Evolutionary conservation across 2,797 vertebrate species (phyloP), one percentile per base, ranked within the genome.

Genomic region (Leptatherina wallacei): DNA sequence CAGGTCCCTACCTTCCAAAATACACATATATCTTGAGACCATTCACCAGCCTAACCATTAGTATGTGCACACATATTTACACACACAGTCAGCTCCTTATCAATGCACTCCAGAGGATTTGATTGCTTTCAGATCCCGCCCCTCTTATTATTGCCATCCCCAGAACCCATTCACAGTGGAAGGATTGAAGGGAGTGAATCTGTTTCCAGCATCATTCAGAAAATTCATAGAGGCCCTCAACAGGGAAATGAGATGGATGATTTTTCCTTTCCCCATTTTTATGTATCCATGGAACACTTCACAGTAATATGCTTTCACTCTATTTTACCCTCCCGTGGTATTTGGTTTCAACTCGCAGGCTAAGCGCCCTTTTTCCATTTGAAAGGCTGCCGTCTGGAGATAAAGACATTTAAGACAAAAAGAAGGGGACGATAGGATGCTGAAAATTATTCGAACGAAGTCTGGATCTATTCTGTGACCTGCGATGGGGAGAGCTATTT

Each of bases 51-150:
- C 65, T 72, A 63, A 69, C 40, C 24, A 13, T 69, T 57, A 66
- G 35, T 27, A 9, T 20, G 20, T 24, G 65, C 44, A 61, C 63
- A 68, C 56, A 63, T 30, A 62, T 70, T 57, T 66, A 65, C 20
- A 55, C 75, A 56, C 69, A 57, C 38, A 81, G 27, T 38, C 49
- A 61, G 61, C 78, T 90, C 69, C 91, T 94, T 94, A 94, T 94
- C 93, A 92, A 89, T 89, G 91, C 89, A 89, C 90, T 93, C 84
- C 91, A 93, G 91, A 90, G 84, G 79, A 86, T 91, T 90, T 85
- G 88, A 91, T 91, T 88, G 82, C 73, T 87, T 84, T 85, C 81
- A 78, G 83, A 85, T 84, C 84, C 82, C 83, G 61, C 87, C 88
- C 85, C 82, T 89, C 78, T 84, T 91, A 92, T 95, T 92, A 93